phyloP scores from a whole-genome alignment of 2,888 invertebrate genomes.

The Macrophya annulata region DNA sequence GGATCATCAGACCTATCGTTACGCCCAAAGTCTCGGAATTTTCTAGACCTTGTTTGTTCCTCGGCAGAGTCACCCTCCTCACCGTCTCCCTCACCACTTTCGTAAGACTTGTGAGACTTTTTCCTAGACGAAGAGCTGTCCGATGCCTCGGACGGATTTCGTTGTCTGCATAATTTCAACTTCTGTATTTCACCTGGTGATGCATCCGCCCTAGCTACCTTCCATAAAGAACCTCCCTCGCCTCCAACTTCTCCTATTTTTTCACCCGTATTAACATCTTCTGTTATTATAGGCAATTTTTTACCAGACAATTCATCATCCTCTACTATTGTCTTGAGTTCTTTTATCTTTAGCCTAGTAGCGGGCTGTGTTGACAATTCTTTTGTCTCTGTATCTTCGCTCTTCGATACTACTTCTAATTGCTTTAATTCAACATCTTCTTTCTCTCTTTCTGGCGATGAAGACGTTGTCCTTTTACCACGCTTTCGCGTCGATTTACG shows the following conservation, averaged over 20 bases:
- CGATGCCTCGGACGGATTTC: conserved; percentile 77
- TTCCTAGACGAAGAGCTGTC: conserved; percentile 74
- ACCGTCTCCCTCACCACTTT: conserved; percentile 73
- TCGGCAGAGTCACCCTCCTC: conserved; percentile 78
- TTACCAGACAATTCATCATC: background rate
- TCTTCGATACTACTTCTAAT: background rate
- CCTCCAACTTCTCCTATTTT: conserved; percentile 64
- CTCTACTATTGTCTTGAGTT: conserved; percentile 40
- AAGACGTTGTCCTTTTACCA: conserved; percentile 82
- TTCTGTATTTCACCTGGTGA: conserved; percentile 84
- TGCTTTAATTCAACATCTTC: conserved; percentile 74
- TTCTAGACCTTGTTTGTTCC: conserved; percentile 69
- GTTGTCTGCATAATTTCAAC: conserved; percentile 84
- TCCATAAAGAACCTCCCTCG: conserved; percentile 78
- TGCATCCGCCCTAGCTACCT: conserved; percentile 79
- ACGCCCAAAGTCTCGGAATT: conserved; percentile 63
- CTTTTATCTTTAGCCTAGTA: conserved; percentile 46
- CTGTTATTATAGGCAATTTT: background rate
- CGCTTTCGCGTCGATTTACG: conserved; percentile 81
- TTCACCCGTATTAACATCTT: background rate
- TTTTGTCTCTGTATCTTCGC: background rate
- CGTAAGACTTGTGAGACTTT: conserved; percentile 76
- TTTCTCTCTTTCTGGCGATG: conserved; percentile 78
- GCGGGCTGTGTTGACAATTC: conserved; percentile 4
- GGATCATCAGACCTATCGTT: conserved; percentile 71